A percentile compares a stretch with the other conserved stretches of the same genome.
Evolutionary conservation across 2,888 invertebrate genomes (phyloP).

Genomic region (Troides helena): DNA sequence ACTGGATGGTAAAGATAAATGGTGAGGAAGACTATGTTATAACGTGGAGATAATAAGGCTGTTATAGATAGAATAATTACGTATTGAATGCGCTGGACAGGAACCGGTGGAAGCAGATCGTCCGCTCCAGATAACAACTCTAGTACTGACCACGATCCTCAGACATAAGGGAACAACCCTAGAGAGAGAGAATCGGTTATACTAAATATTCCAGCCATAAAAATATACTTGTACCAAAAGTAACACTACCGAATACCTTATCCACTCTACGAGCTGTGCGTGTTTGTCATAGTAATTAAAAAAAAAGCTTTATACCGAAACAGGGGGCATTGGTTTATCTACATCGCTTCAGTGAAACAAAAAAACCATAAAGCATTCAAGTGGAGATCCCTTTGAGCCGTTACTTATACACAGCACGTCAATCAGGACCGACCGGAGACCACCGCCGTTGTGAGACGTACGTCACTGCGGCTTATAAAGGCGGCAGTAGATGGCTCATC

Average conservation of each 20-base stretch:
- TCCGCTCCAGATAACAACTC: no score
- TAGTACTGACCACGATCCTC: no score
- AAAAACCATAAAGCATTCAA: slow-evolving; percentile 10
- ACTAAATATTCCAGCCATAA: no score
- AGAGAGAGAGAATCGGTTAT: no score
- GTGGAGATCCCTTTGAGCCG: slow-evolving; percentile 7
- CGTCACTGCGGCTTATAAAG: slow-evolving; percentile 13
- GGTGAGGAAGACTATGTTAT: no score
- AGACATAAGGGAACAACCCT: no score
- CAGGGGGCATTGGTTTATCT: slow-evolving; percentile 2
- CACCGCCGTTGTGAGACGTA: slow-evolving; percentile 25
- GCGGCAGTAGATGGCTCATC: no score
- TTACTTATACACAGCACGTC: slow-evolving; percentile 13
- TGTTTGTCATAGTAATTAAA: neutral
- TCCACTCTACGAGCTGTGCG: neutral
- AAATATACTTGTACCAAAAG: neutral
- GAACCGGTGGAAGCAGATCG: no score
- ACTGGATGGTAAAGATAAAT: no score
- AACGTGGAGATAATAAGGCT: no score
- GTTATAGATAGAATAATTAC: no score
- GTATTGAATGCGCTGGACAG: no score
- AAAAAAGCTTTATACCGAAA: slow-evolving; percentile 1
- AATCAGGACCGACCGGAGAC: slow-evolving; percentile 30
- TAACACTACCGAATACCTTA: neutral
- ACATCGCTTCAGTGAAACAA: neutral